phyloP scores from a whole-genome alignment of 2,888 invertebrate species.

The Caenorhabditis sulstoni region DNA sequence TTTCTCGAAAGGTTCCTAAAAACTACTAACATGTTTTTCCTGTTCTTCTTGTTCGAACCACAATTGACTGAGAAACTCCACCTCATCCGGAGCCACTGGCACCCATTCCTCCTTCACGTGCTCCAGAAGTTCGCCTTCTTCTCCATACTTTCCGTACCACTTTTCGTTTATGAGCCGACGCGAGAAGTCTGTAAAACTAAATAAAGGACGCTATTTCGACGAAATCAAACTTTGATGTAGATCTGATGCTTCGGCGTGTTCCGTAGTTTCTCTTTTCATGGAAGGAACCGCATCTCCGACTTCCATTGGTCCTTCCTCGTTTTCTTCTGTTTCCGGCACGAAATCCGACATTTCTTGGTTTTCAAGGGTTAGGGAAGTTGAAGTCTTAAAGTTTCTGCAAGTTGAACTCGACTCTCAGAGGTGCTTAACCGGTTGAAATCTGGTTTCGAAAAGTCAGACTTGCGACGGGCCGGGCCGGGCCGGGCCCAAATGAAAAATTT shows the following conservation, averaged over 20 bases:
- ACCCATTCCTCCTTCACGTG: slow-evolving; percentile 68
- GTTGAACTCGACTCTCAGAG: too few relatives aligned
- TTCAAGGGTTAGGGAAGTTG: background rate
- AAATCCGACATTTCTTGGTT: slow-evolving; percentile 52
- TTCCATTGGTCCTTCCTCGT: slow-evolving; percentile 25
- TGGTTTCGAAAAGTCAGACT: too few relatives aligned
- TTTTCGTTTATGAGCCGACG: slow-evolving; percentile 60
- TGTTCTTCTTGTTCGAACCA: slow-evolving; percentile 71
- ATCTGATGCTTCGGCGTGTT: background rate
- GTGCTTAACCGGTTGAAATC: too few relatives aligned
- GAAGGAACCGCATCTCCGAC: background rate
- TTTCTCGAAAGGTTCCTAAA: background rate
- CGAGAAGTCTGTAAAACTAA: slow-evolving; percentile 46
- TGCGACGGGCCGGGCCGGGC: too few relatives aligned
- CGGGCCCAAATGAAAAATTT: too few relatives aligned
- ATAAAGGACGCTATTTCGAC: too few relatives aligned
- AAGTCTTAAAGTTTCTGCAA: too few relatives aligned
- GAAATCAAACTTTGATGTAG: slow-evolving; percentile 20
- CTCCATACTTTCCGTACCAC: slow-evolving; percentile 64
- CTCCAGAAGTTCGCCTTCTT: slow-evolving; percentile 64
- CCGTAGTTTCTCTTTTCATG: background rate
- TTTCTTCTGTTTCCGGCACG: slow-evolving; percentile 55
- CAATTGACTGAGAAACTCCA: slow-evolving; percentile 68
- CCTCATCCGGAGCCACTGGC: slow-evolving; percentile 60
- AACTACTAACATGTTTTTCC: slow-evolving; percentile 56